Percentiles rank a stretch among this genome's conserved stretches.
These are phyloP conservation scores for Anthopleura sola DNA, from an alignment of 64 coral and sea anemone genomes.

Conservation along the genomic window DNA sequence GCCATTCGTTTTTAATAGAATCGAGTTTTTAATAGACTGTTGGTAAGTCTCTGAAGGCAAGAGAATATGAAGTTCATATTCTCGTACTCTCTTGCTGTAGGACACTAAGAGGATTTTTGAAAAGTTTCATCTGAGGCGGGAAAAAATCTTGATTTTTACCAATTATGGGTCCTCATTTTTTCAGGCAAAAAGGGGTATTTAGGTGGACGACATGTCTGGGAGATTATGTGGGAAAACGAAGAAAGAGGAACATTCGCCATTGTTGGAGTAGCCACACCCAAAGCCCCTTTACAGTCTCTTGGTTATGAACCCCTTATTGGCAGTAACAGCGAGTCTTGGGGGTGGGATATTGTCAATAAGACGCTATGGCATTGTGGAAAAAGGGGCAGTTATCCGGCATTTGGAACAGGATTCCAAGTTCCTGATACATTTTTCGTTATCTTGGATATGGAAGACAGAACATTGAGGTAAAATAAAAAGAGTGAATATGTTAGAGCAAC, in stretches of 20 bases:
- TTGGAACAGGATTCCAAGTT: constrained; percentile 31
- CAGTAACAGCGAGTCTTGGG: constrained; percentile 53
- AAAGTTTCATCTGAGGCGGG: no score
- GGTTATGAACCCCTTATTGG: constrained; percentile 66
- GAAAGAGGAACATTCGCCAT: constrained; percentile 64
- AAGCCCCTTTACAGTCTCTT: constrained; percentile 48
- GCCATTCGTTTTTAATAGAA: no score
- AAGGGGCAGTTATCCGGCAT: constrained; percentile 26
- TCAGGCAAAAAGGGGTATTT: constrained; percentile 74
- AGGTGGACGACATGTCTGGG: constrained; percentile 72
- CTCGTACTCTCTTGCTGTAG: no score
- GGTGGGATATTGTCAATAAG: constrained; percentile 68
- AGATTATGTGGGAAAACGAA: constrained; percentile 64
- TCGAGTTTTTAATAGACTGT: no score
- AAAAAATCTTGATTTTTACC: background rate
- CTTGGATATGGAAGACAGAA: constrained; percentile 59
- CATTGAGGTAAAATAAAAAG: constrained; percentile 36
- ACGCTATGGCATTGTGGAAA: constrained; percentile 47
- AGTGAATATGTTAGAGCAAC: background rate
- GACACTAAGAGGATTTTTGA: no score
- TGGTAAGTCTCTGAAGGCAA: no score
- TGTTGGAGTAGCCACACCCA: constrained; percentile 61
- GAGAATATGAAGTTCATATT: no score
- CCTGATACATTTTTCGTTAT: constrained; percentile 68
- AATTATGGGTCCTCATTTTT: background rate